Base-by-base conservation (phyloP, 2,888 invertebrate genomes). In the Ditylenchus weischeri region DNA sequence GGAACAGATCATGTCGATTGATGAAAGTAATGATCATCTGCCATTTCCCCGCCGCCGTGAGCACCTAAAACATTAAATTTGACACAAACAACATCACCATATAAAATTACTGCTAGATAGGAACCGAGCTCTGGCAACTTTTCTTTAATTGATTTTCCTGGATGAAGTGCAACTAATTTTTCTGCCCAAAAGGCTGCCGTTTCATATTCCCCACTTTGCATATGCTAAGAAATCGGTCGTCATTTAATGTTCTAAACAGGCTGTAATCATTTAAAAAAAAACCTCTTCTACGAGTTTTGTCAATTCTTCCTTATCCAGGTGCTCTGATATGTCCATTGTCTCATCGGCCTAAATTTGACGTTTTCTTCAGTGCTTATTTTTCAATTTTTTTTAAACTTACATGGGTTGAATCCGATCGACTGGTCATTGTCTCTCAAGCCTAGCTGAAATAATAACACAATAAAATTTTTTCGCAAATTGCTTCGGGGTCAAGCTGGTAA, bases 141-240 rank as follows among this genome's bases (percentile, higher is more conserved):
- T 49, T 71, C 60, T 50, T 29, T 35, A 18, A 72, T 18, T 21
- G 67, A 60, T 21, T 66, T 58, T 6, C 60, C 65, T n/a, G 36
- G 51, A 58, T 43, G 47, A 11, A 75, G 35, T 11, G 73, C 72
- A n/a, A 73, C 51, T 50, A 75, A 57, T 62, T 73, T 73, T 38
- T 74, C 73, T 21, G 73, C 73, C 73, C 73, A 73, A 63, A 73
- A 73, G 18, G 66, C 51, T 6, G 73, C 73, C 38, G 73, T 75
- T 49, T 73, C 60, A 59, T 65, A 73, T n/a, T 71, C 72, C 29
- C 65, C 72, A 62, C 68, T 68, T 15, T 18, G 21, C 58, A 70
- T 51, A 43, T 70, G 70, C 50, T 71, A 21, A 50, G 21, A 50
- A 50, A 6, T 19, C 2, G 6, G 18, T 50, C 18, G 6, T 50